These are phyloP conservation scores for Cynodonichthys magdalenae DNA, from an alignment of 2,797 vertebrate genomes.

Conservation along the genomic window DNA sequence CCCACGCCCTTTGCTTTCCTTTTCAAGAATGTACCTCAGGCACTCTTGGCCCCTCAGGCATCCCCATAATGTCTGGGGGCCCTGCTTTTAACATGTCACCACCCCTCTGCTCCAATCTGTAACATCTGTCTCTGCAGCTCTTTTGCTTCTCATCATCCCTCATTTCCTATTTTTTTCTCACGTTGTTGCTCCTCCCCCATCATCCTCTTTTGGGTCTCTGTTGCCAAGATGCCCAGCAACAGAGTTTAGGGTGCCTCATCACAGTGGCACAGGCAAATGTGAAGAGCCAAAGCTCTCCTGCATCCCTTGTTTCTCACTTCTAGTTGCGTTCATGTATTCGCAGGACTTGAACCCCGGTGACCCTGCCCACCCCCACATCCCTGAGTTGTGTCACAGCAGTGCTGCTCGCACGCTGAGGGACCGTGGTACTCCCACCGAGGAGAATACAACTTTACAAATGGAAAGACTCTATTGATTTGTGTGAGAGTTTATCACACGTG, in stretches of 20 bases:
- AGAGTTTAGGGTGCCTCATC: slow-evolving; percentile 64
- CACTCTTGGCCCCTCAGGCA: slow-evolving; percentile 67
- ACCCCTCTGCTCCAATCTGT: slow-evolving; percentile 65
- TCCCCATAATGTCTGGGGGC: slow-evolving; percentile 57
- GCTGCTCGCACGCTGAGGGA: slow-evolving; percentile 69
- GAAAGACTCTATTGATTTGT: slow-evolving; percentile 76
- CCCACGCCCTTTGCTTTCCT: neutral
- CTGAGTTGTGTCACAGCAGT: slow-evolving; percentile 61
- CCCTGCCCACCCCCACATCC: slow-evolving; percentile 64
- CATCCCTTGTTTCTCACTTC: slow-evolving; percentile 32
- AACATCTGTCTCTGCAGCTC: slow-evolving; percentile 74
- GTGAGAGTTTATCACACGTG: slow-evolving; percentile 70
- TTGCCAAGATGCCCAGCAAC: slow-evolving; percentile 77
- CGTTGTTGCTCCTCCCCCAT: slow-evolving; percentile 58
- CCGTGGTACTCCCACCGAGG: slow-evolving; percentile 63
- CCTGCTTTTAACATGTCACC: slow-evolving; percentile 74
- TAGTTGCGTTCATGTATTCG: slow-evolving; percentile 64
- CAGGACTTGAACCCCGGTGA: slow-evolving; percentile 61
- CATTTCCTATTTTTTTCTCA: slow-evolving; percentile 20
- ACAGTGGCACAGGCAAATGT: slow-evolving; percentile 42
- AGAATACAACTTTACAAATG: slow-evolving; percentile 69
- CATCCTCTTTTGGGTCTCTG: slow-evolving; percentile 73
- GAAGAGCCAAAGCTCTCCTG: slow-evolving; percentile 26
- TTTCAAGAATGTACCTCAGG: slow-evolving; percentile 47
- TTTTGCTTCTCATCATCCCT: slow-evolving; percentile 64